A percentile compares a stretch with the other conserved stretches of the same genome.
Conservation (phyloP, 2,113 vertebrate genomes). For the Microtus montanus region DNA sequence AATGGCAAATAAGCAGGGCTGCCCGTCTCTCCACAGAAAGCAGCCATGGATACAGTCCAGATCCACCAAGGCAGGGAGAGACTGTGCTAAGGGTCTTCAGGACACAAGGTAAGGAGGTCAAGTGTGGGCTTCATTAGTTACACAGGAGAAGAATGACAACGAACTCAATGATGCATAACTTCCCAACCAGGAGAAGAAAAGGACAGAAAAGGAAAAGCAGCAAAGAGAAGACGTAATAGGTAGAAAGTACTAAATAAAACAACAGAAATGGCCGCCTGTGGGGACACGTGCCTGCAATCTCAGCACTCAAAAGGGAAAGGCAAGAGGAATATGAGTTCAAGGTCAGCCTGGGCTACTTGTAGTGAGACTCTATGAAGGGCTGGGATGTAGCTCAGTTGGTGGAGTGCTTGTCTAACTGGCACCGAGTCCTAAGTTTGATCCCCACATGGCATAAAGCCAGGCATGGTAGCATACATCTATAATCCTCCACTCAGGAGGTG, state of each 20-base stretch:
- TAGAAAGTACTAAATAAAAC: neutral
- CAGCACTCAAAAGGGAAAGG: neutral
- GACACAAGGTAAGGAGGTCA: neutral
- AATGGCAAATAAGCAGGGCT: neutral
- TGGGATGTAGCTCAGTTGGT: neutral
- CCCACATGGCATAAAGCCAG: neutral
- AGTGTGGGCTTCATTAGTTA: neutral
- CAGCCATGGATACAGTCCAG: neutral
- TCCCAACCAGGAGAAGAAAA: conserved; percentile 13
- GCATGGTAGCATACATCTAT: neutral
- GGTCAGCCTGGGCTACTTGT: neutral
- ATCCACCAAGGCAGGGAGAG: neutral
- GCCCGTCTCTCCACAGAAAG: neutral
- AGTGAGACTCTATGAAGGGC: neutral
- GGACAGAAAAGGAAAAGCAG: neutral
- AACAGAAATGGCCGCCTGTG: neutral
- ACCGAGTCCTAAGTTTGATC: neutral
- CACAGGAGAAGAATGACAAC: neutral
- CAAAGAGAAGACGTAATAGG: neutral
- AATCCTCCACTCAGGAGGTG: neutral
- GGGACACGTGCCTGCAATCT: neutral
- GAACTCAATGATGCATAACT: neutral
- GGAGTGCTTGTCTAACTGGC: neutral
- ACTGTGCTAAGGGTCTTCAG: too few relatives aligned
- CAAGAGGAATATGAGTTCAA: neutral